These are phyloP conservation scores for Phaetusa simplex DNA, from an alignment of 2,113 vertebrate species.

Conservation along the genomic window DNA sequence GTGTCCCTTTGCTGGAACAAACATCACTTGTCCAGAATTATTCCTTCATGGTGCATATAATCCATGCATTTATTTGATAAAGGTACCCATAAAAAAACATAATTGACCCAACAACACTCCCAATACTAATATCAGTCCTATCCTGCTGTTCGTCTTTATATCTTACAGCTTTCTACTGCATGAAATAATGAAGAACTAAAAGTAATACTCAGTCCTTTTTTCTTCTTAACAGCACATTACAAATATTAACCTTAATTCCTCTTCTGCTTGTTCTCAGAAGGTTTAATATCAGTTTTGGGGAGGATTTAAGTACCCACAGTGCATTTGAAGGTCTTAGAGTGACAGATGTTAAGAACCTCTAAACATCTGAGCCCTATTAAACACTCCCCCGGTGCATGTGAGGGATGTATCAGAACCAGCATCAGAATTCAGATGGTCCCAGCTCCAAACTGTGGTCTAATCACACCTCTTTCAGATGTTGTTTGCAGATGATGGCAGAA, in stretches of 20 bases:
- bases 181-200: background rate
- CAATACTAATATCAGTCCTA: background rate
- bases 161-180: background rate
- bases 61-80: background rate
- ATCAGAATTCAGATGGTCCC: background rate
- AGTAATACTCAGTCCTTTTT: background rate
- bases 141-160: background rate
- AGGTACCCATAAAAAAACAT: background rate
- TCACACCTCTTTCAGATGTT: background rate
- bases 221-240: background rate
- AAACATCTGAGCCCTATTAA: constrained; percentile 2
- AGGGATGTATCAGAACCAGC: background rate
- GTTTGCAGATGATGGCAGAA: constrained; percentile 13
- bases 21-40: background rate
- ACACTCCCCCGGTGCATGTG: background rate
- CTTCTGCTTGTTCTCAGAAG: background rate
- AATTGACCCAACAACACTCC: background rate
- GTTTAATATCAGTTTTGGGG: background rate
- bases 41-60: background rate
- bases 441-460: background rate
- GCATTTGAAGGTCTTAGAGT: background rate
- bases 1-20: background rate
- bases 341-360: background rate
- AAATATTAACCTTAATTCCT: constrained; percentile 54
- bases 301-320: background rate